phyloP scores from a whole-genome alignment of 1,140 invertebrate species.

The Aleiodes sp. region DNA sequence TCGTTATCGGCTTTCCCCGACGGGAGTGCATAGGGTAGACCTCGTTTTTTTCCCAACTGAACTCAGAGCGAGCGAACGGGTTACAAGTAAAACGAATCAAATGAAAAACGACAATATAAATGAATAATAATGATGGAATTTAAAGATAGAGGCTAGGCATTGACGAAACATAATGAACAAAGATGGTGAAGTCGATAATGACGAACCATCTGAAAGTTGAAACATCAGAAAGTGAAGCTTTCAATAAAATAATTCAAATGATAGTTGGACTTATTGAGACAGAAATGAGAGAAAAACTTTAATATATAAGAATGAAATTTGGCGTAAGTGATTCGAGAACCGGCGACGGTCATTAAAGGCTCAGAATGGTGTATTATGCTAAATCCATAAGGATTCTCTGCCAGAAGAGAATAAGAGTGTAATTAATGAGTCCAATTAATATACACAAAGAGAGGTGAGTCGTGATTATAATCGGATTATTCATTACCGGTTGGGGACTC shows the following conservation, averaged over 20 bases:
- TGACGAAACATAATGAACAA: neutral
- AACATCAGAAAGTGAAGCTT: neutral
- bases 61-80: too few relatives aligned
- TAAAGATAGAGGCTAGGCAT: neutral
- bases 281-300: too few relatives aligned
- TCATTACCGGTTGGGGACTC: slow-evolving; percentile 11
- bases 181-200: slow-evolving; percentile 6
- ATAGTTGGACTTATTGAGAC: too few relatives aligned
- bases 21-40: neutral
- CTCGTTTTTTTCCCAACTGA: too few relatives aligned
- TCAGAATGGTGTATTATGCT: neutral
- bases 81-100: too few relatives aligned
- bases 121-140: too few relatives aligned
- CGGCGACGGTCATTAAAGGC: slow-evolving; percentile 19
- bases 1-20: slow-evolving; percentile 7
- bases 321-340: neutral
- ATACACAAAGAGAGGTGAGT: neutral
- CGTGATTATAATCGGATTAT: slow-evolving; percentile 24
- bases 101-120: too few relatives aligned
- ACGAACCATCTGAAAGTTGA: neutral
- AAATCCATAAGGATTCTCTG: neutral
- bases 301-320: neutral
- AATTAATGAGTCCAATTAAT: slow-evolving; percentile 24
- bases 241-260: neutral
- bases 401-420: neutral